Evolutionary conservation across 2,888 invertebrate species (phyloP), one percentile per base, ranked within the genome.

Genomic region (Hedychridium roseum): DNA sequence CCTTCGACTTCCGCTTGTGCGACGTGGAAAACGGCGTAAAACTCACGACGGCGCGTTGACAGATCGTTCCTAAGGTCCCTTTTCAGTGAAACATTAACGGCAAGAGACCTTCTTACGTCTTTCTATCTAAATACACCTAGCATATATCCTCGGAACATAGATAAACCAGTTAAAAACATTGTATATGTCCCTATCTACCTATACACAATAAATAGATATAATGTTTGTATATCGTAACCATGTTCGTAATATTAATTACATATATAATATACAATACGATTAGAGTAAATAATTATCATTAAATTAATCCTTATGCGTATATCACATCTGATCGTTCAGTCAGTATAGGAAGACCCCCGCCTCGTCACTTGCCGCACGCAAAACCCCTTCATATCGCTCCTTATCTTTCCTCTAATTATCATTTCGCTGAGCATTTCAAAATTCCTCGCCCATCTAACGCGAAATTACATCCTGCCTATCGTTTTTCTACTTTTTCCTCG

Each of bases 321-420:
- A 78, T 78, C 78, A 78, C 78, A 78, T 78, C 77, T 78, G 78
- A 78, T 77, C 78, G 71, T 78, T 78, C 78, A 78, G 78, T 78
- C 78, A 77, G 71, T 76, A 71, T 77, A 78, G 78, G 78, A 78
- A 78, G 78, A 77, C 78, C 77, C 76, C 74, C 73, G 73, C 73
- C 66, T 71, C 69, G 59, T 66, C 71, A 67, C 68, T 68, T 66
- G 68, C 59, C 67, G 42, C 54, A 51, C 55, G 47, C 57, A 64
- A 51, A 64, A 37, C 56, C 51, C 38, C 37, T n/a, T n/a, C n/a
- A n/a, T n/a, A n/a, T n/a, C n/a, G n/a, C n/a, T n/a, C n/a, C n/a
- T n/a, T n/a, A n/a, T n/a, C n/a, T n/a, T n/a, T n/a, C n/a, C n/a
- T n/a, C n/a, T n/a, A n/a, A n/a, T n/a, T n/a, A n/a, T n/a, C n/a